Evolutionary conservation across 2,888 invertebrate species (phyloP).

Genomic region (Drosophila mimica): DNA sequence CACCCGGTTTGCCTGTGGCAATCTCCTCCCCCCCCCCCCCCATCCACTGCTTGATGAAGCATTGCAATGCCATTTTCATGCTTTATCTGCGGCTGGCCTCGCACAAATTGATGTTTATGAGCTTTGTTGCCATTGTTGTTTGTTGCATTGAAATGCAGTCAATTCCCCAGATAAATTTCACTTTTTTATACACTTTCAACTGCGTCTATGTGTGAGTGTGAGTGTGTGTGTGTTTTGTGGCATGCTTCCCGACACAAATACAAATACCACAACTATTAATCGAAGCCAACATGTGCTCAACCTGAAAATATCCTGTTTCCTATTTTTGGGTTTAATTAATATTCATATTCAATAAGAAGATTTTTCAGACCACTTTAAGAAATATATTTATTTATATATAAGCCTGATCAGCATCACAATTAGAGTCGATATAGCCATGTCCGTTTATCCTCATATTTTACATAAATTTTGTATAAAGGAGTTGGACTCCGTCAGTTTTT

Average conservation of each 20-base stretch:
- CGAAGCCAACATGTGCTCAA: not conserved
- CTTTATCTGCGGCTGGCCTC: slow-evolving; percentile 69
- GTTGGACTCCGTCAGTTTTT: too few relatives aligned
- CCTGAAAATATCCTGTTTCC: not conserved
- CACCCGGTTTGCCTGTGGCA: not conserved
- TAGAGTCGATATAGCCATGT: not conserved
- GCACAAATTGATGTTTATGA: slow-evolving; percentile 62
- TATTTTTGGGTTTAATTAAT: not conserved
- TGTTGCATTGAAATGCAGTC: slow-evolving; percentile 62
- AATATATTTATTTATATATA: not conserved
- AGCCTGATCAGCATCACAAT: not conserved
- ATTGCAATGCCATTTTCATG: slow-evolving; percentile 70
- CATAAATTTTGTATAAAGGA: not conserved
- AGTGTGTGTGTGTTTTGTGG: slow-evolving; percentile 41
- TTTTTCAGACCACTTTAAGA: too few relatives aligned
- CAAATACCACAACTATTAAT: not conserved
- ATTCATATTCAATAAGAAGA: not conserved
- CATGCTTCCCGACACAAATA: slow-evolving; percentile 7
- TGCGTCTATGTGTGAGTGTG: slow-evolving; percentile 12
- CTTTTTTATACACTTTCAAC: slow-evolving; percentile 57
- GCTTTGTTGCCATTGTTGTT: slow-evolving; percentile 10
- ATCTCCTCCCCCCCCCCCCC: too few relatives aligned
- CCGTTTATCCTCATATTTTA: not conserved
- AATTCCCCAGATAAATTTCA: slow-evolving; percentile 70
- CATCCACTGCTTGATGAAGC: slow-evolving; percentile 38